phyloP scores from a whole-genome alignment of 2,888 invertebrate species.

The Lepidochitona cinerea region DNA sequence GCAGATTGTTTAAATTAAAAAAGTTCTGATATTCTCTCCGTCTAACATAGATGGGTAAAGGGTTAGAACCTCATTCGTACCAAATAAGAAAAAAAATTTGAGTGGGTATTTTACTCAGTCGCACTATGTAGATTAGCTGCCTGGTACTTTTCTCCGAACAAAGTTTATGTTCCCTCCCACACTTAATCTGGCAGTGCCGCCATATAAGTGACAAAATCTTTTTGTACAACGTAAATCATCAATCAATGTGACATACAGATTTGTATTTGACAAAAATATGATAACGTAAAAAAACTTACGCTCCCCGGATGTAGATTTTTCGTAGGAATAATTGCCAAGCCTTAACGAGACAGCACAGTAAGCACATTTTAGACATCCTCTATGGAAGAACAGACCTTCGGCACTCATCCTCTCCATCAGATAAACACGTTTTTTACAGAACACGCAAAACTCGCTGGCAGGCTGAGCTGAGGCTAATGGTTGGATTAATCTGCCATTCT shows the following conservation, averaged over 20 bases:
- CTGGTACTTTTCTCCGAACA: no score
- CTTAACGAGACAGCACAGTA: conserved; percentile 89
- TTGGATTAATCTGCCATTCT: conserved; percentile 42
- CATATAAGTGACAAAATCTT: no score
- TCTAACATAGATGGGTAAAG: no score
- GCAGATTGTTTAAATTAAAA: no score
- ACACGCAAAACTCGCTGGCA: conserved; percentile 77
- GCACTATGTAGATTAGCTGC: no score
- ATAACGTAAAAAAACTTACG: conserved; percentile 36
- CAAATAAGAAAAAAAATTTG: no score
- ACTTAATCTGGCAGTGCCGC: no score
- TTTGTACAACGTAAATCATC: no score
- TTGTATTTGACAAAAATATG: not conserved
- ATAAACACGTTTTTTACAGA: conserved; percentile 93
- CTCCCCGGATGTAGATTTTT: conserved; percentile 67
- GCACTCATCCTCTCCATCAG: conserved; percentile 92
- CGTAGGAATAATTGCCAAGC: conserved; percentile 83
- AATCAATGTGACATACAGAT: not conserved
- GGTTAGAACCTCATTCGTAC: no score
- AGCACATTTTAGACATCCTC: conserved; percentile 90
- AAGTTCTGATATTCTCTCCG: no score
- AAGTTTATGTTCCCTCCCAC: no score
- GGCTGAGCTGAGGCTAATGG: conserved; percentile 51
- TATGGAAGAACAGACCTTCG: conserved; percentile 91
- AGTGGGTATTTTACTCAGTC: no score